A percentile compares a stretch with the other conserved stretches of the same genome.
Conservation (phyloP, 1,140 invertebrate genomes). For the Procambarus virginalis region DNA sequence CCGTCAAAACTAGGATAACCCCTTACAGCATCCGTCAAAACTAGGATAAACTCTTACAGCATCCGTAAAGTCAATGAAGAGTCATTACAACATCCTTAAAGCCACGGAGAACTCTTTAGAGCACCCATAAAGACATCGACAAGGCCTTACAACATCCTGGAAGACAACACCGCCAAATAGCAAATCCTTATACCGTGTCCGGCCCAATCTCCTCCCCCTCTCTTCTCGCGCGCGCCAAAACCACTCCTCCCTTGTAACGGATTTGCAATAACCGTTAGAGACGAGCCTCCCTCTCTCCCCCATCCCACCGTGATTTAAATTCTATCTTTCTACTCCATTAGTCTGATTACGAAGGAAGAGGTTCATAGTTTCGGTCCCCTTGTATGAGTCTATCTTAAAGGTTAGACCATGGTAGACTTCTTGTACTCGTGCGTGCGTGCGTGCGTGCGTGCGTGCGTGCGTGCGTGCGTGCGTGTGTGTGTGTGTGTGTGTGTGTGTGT, state of each 20-base stretch:
- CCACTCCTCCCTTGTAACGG: neutral
- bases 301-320: conserved; percentile 48
- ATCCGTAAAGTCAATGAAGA: too few relatives aligned
- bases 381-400: neutral
- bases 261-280: conserved; percentile 7
- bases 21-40: too few relatives aligned
- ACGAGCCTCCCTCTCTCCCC: neutral
- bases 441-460: neutral
- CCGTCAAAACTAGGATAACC: too few relatives aligned
- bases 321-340: conserved; percentile 57
- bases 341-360: conserved; percentile 27
- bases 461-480: neutral
- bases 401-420: neutral
- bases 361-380: neutral
- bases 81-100: too few relatives aligned
- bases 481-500: neutral
- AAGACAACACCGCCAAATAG: neutral
- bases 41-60: too few relatives aligned
- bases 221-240: neutral
- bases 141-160: neutral
- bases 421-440: neutral
- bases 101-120: too few relatives aligned
- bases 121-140: neutral
- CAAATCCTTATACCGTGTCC: neutral
- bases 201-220: neutral